These are phyloP conservation scores for Drepana arcuata DNA, from an alignment of 1,140 invertebrate genomes.

Conservation along the genomic window DNA sequence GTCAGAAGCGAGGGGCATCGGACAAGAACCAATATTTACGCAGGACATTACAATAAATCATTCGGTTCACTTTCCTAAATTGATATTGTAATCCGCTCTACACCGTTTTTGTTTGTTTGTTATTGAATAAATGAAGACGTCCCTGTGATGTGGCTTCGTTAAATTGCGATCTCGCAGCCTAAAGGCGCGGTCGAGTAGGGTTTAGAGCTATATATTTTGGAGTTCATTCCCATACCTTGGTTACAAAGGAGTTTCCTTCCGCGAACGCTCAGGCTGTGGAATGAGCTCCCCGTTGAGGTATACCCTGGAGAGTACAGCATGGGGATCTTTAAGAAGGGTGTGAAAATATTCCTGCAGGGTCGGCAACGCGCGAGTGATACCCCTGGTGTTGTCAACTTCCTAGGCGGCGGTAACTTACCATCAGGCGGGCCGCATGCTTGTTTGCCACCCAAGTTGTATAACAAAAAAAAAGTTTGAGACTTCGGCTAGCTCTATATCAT, in stretches of 20 bases:
- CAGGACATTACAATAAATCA: conserved; percentile 61
- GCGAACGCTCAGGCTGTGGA: too few relatives aligned
- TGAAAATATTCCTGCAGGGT: not conserved
- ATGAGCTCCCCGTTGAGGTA: too few relatives aligned
- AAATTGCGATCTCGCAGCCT: conserved; percentile 55
- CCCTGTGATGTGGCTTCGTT: conserved; percentile 59
- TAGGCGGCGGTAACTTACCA: too few relatives aligned
- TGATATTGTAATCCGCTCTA: conserved; percentile 66
- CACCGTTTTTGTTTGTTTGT: conserved; percentile 48
- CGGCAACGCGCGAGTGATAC: not conserved
- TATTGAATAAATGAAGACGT: conserved; percentile 65
- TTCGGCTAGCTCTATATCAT: too few relatives aligned
- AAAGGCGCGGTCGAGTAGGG: conserved; percentile 28
- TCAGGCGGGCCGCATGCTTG: too few relatives aligned
- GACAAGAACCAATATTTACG: conserved; percentile 61
- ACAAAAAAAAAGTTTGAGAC: too few relatives aligned
- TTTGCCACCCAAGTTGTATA: too few relatives aligned
- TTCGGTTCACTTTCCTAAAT: conserved; percentile 67
- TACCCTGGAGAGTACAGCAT: too few relatives aligned
- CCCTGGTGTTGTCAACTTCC: too few relatives aligned
- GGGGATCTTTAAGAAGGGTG: not conserved
- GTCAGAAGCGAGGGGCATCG: too few relatives aligned
- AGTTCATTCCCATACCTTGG: not conserved
- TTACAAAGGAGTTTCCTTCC: not conserved
- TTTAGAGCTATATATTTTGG: not conserved